Conservation (phyloP, 2,888 invertebrate species). For the Microctonus brassicae region DNA sequence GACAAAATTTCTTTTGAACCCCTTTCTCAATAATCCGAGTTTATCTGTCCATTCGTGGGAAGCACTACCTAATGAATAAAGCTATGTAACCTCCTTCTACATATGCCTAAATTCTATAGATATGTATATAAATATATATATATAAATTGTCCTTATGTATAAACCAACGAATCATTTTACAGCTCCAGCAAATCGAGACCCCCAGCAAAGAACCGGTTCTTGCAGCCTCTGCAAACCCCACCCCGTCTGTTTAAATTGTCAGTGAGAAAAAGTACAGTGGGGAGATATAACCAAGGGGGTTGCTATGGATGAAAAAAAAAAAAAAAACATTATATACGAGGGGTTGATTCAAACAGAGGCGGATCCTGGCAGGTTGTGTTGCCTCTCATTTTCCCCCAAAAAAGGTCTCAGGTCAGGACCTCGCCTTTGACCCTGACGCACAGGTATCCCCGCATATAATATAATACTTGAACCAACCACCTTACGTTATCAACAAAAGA, state of each 20-base stretch:
- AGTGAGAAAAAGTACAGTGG: conserved; percentile 40
- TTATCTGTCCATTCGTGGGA: conserved; percentile 45
- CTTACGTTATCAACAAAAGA: neutral
- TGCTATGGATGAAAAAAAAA: neutral
- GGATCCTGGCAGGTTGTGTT: conserved; percentile 57
- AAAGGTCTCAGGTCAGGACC: conserved; percentile 56
- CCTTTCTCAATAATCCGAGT: neutral
- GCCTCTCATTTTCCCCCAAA: conserved; percentile 32
- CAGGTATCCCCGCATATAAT: conserved; percentile 55
- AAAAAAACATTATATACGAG: no score
- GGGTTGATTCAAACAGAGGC: conserved; percentile 34
- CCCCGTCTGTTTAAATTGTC: conserved; percentile 14
- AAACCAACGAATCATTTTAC: conserved; percentile 24
- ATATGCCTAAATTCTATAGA: no score
- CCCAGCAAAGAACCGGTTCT: conserved; percentile 57
- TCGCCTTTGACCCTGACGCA: conserved; percentile 57
- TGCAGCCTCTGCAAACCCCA: conserved; percentile 48
- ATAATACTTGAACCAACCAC: conserved; percentile 16
- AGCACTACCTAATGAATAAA: conserved; percentile 59
- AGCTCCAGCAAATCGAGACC: conserved; percentile 45
- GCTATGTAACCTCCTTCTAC: conserved; percentile 43
- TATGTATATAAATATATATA: neutral
- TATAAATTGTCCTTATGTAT: neutral
- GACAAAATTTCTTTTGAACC: neutral
- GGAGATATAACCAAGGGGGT: conserved; percentile 33